Evolutionary conservation across 2,113 vertebrate genomes (phyloP), one percentile per base, ranked within the genome.

Genomic region (Thalassarche chlororhynchos): DNA sequence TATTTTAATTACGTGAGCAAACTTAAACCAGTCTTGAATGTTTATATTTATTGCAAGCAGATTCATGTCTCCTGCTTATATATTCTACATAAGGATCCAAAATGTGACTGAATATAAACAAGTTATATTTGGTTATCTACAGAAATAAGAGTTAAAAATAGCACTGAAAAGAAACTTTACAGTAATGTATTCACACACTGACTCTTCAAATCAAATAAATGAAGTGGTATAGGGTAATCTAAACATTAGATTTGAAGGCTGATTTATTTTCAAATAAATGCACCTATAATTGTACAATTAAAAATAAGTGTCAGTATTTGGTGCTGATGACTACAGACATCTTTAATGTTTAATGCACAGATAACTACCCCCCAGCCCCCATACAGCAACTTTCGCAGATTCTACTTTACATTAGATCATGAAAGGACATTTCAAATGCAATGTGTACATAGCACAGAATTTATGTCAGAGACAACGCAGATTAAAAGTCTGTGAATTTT

Each of bases 11-110:
- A 71, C 29, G 52, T 94, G 83, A 97, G 90, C 92, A 91, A 94
- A 95, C 61, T 81, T 86, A 94, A 97, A 71, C 44, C 65, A 36
- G 84, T 92, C 87, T 97, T 97, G 96, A 97, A 96, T 80, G 78
- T 96, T 97, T 92, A 87, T 98, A 86, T 99, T 99, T 99, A 99
- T 99, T 99, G 98, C 97, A 98, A 99, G 98, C 98, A 98, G 98
- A 98, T 90, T 96, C 97, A 98, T 96, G 96, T 93, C 97, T 97
- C 92, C 98, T 97, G 96, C 98, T 97, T 94, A 96, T 93, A 94
- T 96, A 93, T 93, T 97, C 98, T 98, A 98, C 96, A 94, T 96
- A 98, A 98, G 98, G 95, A 95, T 98, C 97, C 97, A 96, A 98
- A 98, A 98, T n/a, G 75, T 84, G 85, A 90, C 90, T 62, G 84